Percentiles rank a stretch among this genome's conserved stretches.
Conservation (phyloP, 2,797 vertebrate species). For the Meriones psammophilus region DNA sequence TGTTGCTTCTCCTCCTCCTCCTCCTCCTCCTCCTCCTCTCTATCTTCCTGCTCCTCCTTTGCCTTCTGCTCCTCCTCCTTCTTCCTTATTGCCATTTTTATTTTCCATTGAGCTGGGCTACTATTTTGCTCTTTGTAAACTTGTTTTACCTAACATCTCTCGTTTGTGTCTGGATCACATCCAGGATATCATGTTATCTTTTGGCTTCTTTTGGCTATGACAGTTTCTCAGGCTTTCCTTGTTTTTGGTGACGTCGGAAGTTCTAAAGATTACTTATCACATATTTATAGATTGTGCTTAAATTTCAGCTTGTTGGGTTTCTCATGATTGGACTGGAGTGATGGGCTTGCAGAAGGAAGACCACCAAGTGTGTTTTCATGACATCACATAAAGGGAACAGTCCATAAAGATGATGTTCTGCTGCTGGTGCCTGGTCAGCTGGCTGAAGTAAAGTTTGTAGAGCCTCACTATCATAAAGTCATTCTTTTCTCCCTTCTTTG, state of each 20-base stretch:
- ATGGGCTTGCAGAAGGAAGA: not conserved
- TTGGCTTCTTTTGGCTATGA: not conserved
- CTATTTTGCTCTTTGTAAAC: not conserved
- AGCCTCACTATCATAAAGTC: not conserved
- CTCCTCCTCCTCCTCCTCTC: not conserved
- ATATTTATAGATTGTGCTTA: not conserved
- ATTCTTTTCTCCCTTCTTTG: not conserved
- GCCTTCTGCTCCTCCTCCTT: not conserved
- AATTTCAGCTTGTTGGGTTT: not conserved
- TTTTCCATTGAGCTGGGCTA: not conserved
- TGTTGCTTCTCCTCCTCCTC: not conserved
- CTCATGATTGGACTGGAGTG: not conserved
- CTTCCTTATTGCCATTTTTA: not conserved
- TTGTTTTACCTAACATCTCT: not conserved
- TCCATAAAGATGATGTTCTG: not conserved
- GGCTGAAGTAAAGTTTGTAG: too few species aligned
- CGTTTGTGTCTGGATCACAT: not conserved
- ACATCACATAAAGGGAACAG: not conserved
- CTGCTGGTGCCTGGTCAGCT: not conserved
- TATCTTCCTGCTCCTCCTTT: not conserved
- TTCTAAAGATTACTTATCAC: not conserved
- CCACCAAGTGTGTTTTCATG: not conserved
- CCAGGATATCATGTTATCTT: not conserved
- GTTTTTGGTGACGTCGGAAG: not conserved
- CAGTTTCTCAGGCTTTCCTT: not conserved